Evolutionary conservation across 2,888 invertebrate genomes (phyloP), one percentile per base, ranked within the genome.

Genomic region (Baronia brevicornis): DNA sequence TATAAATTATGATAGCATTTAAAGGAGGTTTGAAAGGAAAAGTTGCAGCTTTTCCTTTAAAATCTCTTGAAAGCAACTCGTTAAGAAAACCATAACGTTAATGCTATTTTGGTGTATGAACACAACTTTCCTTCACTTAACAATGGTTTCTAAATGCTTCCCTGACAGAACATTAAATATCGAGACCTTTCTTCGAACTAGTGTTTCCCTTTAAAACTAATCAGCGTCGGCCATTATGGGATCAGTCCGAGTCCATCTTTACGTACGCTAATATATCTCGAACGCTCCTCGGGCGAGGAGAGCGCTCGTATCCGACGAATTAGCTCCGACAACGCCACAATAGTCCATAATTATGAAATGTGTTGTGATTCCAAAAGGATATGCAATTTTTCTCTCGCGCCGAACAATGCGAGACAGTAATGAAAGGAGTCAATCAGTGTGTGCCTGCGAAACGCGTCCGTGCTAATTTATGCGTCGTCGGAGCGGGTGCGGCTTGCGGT

Each of bases 261-360:
- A 65, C 62, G 60, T 58, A 46, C 60, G 58, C 50, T 59, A 60
- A 73, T 73, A 73, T 68, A 69, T 78, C 62, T 67, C 63, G 44
- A 39, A 38, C 48, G 44, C 48, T 59, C 61, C 60, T 46, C 55
- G 59, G 60, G 66, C 68, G 65, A 61, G 49, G 62, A 68, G 63
- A 57, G 55, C 55, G 54, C 55, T 55, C 61, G 63, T 74, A 66
- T 51, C 53, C 59, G 51, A 60, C 60, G 61, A 74, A 80, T 79
- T 78, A 77, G 59, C 60, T 58, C 62, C 51, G 71, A 75, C 82
- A 72, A 68, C 65, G 53, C 64, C 72, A 84, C 84, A 84, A 84
- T 84, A 78, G 79, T 71, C 84, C 78, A 82, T 84, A 82, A 84
- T 84, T 82, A 80, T 82, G 84, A 84, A 80, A 80, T 80, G 82